Evolutionary conservation across 35 echinoderm and acorn worm species (phyloP).

Genomic region (Chiridota heheva): DNA sequence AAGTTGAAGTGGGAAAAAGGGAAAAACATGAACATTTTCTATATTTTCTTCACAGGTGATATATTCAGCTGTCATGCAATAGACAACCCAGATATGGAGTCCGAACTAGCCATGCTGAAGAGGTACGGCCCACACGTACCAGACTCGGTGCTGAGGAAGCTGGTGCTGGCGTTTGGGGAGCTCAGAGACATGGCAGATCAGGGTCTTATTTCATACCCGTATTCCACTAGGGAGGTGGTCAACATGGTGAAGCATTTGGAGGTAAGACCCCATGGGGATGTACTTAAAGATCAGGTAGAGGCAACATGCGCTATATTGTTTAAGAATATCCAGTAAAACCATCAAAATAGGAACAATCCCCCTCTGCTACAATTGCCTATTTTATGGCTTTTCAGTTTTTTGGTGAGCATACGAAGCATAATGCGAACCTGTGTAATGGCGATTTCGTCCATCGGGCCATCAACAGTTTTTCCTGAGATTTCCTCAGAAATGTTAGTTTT

Average conservation of each 20-base stretch:
- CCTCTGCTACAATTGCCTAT: too few species aligned
- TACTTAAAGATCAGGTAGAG: too few species aligned
- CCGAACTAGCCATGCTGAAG: constrained; percentile 86
- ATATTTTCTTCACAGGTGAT: constrained; percentile 61
- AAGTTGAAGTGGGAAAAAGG: too few species aligned
- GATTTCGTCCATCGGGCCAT: too few species aligned
- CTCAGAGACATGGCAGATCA: constrained; percentile 89
- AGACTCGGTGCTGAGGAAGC: constrained; percentile 68
- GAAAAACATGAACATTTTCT: not conserved
- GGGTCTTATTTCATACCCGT: constrained; percentile 93
- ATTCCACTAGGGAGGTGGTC: constrained; percentile 98
- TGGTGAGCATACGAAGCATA: too few species aligned
- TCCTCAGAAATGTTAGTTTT: too few species aligned
- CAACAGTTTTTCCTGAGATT: too few species aligned
- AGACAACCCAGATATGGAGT: constrained; percentile 96
- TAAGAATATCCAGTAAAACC: too few species aligned
- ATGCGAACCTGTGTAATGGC: too few species aligned
- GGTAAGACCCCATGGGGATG: constrained; percentile 44
- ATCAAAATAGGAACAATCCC: too few species aligned
- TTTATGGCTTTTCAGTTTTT: too few species aligned
- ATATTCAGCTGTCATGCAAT: constrained; percentile 98
- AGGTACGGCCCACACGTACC: constrained; percentile 90
- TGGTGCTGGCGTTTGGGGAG: constrained; percentile 89
- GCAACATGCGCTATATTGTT: too few species aligned
- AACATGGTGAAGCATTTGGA: constrained; percentile 99